A percentile compares a stretch with the other conserved stretches of the same genome.
Evolutionary conservation across 2,797 vertebrate species (phyloP).

Genomic region (Cyprinodon diabolis): DNA sequence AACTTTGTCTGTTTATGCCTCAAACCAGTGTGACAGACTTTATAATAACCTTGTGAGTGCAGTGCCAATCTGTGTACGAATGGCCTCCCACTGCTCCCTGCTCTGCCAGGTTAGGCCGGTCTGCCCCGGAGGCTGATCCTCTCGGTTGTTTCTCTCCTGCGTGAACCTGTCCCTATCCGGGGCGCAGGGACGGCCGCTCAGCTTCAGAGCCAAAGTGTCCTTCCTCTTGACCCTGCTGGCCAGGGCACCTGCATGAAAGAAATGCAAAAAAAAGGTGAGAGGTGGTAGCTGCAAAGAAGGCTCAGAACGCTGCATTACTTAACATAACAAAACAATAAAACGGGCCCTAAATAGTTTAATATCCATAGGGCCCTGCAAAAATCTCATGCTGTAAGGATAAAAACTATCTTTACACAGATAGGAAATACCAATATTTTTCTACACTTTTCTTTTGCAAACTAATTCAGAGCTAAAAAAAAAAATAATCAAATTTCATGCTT

Average conservation of each 20-base stretch:
- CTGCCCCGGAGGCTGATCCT: conserved; percentile 80
- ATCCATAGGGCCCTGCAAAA: not conserved
- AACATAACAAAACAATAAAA: not conserved
- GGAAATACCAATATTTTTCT: not conserved
- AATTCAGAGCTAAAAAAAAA: not conserved
- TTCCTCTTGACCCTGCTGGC: conserved; percentile 96
- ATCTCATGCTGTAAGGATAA: not conserved
- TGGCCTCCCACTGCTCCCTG: conserved; percentile 96
- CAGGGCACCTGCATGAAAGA: conserved; percentile 82
- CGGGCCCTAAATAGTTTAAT: not conserved
- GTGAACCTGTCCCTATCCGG: conserved; percentile 69
- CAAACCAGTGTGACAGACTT: not conserved
- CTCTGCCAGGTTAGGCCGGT: conserved; percentile 91
- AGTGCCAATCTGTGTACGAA: conserved; percentile 94
- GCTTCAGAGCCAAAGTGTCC: conserved; percentile 95
- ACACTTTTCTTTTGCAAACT: not conserved
- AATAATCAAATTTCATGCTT: not conserved
- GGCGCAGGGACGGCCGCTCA: conserved; percentile 80
- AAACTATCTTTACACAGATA: no score
- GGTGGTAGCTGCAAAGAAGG: not conserved
- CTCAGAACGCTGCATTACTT: not conserved
- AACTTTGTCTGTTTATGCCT: conserved; percentile 13
- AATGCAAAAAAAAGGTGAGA: conserved; percentile 23
- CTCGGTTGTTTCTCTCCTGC: conserved; percentile 69
- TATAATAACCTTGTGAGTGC: conserved; percentile 87